Evolutionary conservation across 2,797 vertebrate species (phyloP).

Genomic region (Clarias pachynema): DNA sequence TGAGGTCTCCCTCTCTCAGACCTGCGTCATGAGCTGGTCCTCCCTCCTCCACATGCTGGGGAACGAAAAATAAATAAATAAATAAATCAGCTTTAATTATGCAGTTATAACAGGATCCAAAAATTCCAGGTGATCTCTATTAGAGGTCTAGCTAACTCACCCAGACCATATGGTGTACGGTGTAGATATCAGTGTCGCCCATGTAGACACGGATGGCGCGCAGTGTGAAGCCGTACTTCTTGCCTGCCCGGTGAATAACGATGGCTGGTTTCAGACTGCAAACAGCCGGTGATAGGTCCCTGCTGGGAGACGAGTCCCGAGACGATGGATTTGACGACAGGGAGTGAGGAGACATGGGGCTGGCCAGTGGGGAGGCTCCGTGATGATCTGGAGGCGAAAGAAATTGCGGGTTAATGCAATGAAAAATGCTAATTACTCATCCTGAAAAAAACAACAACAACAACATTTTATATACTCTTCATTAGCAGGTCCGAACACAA

Average conservation of each 20-base stretch:
- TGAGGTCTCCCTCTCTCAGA: slow-evolving; percentile 91
- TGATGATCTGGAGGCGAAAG: slow-evolving; percentile 82
- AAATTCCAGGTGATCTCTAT: slow-evolving; percentile 3
- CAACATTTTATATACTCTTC: not conserved
- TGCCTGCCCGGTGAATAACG: slow-evolving; percentile 89
- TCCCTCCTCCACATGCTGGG: slow-evolving; percentile 88
- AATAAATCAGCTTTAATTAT: not conserved
- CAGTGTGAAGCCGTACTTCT: slow-evolving; percentile 97
- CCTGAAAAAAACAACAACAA: not conserved
- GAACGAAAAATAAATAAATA: not conserved
- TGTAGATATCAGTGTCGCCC: slow-evolving; percentile 94
- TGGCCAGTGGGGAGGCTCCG: slow-evolving; percentile 90
- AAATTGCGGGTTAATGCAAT: not conserved
- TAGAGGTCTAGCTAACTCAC: slow-evolving; percentile 73
- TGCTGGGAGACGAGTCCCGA: slow-evolving; percentile 94
- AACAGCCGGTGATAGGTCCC: slow-evolving; percentile 89
- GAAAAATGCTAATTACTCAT: not conserved
- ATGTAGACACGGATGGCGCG: slow-evolving; percentile 96
- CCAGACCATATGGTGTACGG: slow-evolving; percentile 98
- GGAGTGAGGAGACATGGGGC: slow-evolving; percentile 96
- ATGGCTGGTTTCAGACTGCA: slow-evolving; percentile 84
- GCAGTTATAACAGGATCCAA: not conserved
- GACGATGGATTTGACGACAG: slow-evolving; percentile 96
- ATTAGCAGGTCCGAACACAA: not conserved
- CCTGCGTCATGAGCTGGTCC: slow-evolving; percentile 91